Percentiles rank a stretch among this genome's conserved stretches.
Conservation (phyloP, 2,113 vertebrate species). For the Eidolon helvum region DNA sequence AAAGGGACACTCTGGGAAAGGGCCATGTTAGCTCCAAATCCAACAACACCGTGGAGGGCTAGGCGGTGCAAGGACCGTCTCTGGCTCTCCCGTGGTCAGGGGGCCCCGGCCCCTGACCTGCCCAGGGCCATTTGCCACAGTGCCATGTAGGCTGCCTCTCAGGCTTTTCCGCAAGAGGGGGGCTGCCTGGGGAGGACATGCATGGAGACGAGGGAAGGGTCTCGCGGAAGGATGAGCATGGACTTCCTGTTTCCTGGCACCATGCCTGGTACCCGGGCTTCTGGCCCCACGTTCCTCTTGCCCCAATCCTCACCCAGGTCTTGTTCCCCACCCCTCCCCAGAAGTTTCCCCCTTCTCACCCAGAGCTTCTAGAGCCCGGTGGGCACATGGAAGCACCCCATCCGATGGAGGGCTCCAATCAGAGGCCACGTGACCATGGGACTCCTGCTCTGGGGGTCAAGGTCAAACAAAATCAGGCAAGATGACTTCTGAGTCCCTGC, state of each 20-base stretch:
- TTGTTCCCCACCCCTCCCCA: too few relatives aligned
- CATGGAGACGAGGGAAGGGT: not conserved
- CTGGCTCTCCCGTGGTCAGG: accelerated
- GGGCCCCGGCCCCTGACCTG: not conserved
- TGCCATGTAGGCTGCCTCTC: not conserved
- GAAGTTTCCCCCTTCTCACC: not conserved
- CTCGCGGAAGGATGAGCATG: accelerated
- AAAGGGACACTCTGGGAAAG: not conserved
- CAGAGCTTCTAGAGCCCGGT: not conserved
- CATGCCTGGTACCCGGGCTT: not conserved
- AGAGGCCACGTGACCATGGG: accelerated
- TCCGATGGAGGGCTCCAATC: not conserved
- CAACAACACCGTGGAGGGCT: not conserved
- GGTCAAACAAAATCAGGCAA: not conserved
- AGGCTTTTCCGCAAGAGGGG: not conserved
- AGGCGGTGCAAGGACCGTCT: not conserved
- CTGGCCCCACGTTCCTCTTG: not conserved
- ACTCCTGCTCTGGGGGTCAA: not conserved
- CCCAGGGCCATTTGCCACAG: not conserved
- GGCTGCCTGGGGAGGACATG: not conserved
- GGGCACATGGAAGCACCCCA: not conserved
- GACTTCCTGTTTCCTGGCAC: not conserved
- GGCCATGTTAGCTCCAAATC: not conserved
- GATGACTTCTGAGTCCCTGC: not conserved
- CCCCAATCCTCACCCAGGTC: accelerated